phyloP scores from a whole-genome alignment of 2,888 invertebrate species.

The Drepanosiphum platanoidis region DNA sequence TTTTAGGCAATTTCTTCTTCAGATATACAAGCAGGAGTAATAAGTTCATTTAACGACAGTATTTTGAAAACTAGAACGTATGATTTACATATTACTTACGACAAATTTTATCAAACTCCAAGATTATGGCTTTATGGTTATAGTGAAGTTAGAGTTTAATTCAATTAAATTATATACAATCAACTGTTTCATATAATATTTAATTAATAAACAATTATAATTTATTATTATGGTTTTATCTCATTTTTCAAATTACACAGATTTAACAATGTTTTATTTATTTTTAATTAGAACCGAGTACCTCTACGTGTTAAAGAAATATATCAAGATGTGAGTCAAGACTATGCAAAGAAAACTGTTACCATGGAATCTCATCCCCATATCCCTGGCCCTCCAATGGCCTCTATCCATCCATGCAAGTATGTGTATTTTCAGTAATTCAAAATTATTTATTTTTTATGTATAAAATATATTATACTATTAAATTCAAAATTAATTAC shows the following conservation, averaged over 20 bases:
- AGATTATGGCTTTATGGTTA: slow-evolving; percentile 97
- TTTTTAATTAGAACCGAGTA: slow-evolving; percentile 76
- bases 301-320: slow-evolving; percentile 94
- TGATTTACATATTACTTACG: slow-evolving; percentile 98
- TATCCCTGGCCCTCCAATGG: slow-evolving; percentile 92
- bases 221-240: background rate
- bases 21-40: slow-evolving; percentile 65
- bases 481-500: too few species aligned
- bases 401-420: slow-evolving; percentile 98
- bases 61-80: slow-evolving; percentile 95
- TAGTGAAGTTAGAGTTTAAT: slow-evolving; percentile 79
- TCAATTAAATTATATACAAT: background rate
- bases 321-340: slow-evolving; percentile 99
- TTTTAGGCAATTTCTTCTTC: slow-evolving; percentile 68
- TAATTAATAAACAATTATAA: too few species aligned
- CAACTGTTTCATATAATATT: too few species aligned
- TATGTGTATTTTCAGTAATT: slow-evolving; percentile 67
- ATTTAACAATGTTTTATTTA: background rate
- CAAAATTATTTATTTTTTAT: background rate
- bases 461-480: too few species aligned
- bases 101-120: slow-evolving; percentile 99
- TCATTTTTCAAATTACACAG: too few species aligned
- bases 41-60: slow-evolving; percentile 73
- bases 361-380: slow-evolving; percentile 99
- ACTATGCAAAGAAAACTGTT: slow-evolving; percentile 99